These are phyloP conservation scores for Pholis gunnellus DNA, from an alignment of 2,113 vertebrate genomes.

Conservation along the genomic window DNA sequence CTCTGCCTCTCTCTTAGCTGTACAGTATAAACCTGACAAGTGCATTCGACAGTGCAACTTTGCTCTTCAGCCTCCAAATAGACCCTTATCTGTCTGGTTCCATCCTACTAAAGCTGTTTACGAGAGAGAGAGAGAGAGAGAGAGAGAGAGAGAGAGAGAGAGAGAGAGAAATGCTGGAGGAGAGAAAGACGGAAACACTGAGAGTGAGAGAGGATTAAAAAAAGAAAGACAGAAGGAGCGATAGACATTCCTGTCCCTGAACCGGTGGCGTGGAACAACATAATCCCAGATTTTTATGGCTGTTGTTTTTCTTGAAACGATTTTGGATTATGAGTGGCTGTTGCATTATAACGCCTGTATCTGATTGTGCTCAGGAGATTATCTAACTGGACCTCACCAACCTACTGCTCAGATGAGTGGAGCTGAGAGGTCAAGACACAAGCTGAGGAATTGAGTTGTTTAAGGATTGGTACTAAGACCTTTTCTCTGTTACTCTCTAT, in stretches of 20 bases:
- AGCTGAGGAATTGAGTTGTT: neutral
- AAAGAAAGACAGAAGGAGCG: conserved; percentile 62
- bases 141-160: conserved; percentile 23
- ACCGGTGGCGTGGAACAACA: conserved; percentile 69
- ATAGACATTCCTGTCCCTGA: conserved; percentile 66
- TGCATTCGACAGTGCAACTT: conserved; percentile 43
- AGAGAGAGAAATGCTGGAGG: conserved; percentile 8
- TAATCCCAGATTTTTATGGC: conserved; percentile 82
- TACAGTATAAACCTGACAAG: conserved; percentile 45
- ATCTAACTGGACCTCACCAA: conserved; percentile 48
- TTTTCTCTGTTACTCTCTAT: conserved; percentile 5
- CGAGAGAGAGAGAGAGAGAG: conserved; percentile 57
- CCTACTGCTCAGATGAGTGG: conserved; percentile 58
- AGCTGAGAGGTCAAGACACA: conserved; percentile 29
- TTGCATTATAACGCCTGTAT: conserved; percentile 57
- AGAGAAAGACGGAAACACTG: conserved; percentile 41
- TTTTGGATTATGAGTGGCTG: conserved; percentile 74
- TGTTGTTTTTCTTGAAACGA: conserved; percentile 76
- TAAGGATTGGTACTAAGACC: neutral
- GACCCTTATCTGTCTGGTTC: conserved; percentile 63
- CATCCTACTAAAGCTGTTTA: conserved; percentile 75
- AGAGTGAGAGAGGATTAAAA: conserved; percentile 70
- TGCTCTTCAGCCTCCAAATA: conserved; percentile 52
- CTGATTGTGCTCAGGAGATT: conserved; percentile 63
- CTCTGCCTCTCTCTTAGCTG: conserved; percentile 7